Evolutionary conservation across 2,888 invertebrate genomes (phyloP).

Genomic region (Allolobophora icterica): DNA sequence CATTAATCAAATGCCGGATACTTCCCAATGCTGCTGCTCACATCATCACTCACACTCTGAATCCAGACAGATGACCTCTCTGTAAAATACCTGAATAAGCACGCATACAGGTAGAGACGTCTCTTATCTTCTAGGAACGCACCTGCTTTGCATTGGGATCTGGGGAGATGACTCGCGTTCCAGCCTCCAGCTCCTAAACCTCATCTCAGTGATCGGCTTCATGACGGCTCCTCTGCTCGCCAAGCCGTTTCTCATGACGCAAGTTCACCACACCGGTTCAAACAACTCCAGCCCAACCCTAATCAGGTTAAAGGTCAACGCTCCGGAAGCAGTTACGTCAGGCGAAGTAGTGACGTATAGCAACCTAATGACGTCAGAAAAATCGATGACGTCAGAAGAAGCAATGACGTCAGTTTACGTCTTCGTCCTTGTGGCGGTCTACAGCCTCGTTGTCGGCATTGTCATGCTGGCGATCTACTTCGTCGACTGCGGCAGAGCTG

Average conservation of each 20-base stretch:
- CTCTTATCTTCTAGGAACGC: slow-evolving; percentile 39
- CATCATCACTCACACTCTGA: too few species aligned
- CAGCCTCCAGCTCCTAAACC: slow-evolving; percentile 40
- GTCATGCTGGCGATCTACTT: slow-evolving; percentile 30
- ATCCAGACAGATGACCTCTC: too few species aligned
- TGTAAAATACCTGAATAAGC: too few species aligned
- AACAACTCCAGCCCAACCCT: neutral
- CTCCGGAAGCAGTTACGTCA: neutral
- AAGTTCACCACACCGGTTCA: neutral
- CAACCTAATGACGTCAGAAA: neutral
- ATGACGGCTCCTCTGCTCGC: slow-evolving; percentile 40
- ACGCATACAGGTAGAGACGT: too few species aligned
- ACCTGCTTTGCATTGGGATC: slow-evolving; percentile 39
- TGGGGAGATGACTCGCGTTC: slow-evolving; percentile 41
- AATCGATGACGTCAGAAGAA: neutral
- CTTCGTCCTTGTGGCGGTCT: slow-evolving; percentile 30
- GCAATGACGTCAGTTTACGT: neutral
- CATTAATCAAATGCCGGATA: too few species aligned
- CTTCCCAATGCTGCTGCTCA: too few species aligned
- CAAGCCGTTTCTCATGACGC: slow-evolving; percentile 37
- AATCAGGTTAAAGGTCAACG: neutral
- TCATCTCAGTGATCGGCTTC: slow-evolving; percentile 43
- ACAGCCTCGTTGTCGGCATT: slow-evolving; percentile 34
- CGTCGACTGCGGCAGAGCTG: neutral
- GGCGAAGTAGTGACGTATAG: neutral